These are phyloP conservation scores for Zaprionus taronus DNA, from an alignment of 1,140 invertebrate species.

Conservation along the genomic window DNA sequence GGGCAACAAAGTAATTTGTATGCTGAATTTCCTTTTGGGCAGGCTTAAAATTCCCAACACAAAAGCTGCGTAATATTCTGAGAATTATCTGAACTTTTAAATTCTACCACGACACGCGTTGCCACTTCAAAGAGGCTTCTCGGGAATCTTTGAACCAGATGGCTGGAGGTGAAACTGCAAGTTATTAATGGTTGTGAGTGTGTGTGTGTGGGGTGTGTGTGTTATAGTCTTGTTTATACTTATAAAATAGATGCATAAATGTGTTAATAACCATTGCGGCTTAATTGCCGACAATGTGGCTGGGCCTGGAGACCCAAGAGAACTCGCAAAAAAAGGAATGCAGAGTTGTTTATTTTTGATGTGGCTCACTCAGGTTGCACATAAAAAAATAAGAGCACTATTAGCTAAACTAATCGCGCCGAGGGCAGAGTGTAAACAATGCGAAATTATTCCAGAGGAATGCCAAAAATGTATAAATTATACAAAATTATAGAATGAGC, in stretches of 20 bases:
- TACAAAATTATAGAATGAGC: conserved; percentile 12
- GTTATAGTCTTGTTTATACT: conserved; percentile 32
- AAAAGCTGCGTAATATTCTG: not conserved
- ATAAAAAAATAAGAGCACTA: conserved; percentile 60
- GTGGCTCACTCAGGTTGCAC: conserved; percentile 74
- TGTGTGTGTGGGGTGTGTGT: not conserved
- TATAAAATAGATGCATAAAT: conserved; percentile 35
- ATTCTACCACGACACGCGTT: conserved; percentile 10
- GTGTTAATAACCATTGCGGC: conserved; percentile 42
- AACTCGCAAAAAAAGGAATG: conserved; percentile 19
- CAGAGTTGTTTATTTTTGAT: conserved; percentile 72
- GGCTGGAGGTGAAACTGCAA: conserved; percentile 43
- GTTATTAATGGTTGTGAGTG: conserved; percentile 43
- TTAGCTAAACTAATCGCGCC: conserved; percentile 62
- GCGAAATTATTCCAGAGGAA: conserved; percentile 42
- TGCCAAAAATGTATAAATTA: conserved; percentile 43
- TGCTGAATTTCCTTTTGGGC: not conserved
- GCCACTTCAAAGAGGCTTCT: conserved; percentile 65
- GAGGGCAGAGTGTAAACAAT: conserved; percentile 65
- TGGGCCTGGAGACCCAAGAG: conserved; percentile 11
- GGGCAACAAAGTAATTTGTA: not conserved
- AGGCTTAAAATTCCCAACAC: not conserved
- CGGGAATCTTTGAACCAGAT: conserved; percentile 54
- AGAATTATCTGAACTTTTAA: conserved; percentile 36
- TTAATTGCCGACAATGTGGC: conserved; percentile 46